Base-by-base conservation (phyloP, 2,797 vertebrate genomes). In the Huso huso region DNA sequence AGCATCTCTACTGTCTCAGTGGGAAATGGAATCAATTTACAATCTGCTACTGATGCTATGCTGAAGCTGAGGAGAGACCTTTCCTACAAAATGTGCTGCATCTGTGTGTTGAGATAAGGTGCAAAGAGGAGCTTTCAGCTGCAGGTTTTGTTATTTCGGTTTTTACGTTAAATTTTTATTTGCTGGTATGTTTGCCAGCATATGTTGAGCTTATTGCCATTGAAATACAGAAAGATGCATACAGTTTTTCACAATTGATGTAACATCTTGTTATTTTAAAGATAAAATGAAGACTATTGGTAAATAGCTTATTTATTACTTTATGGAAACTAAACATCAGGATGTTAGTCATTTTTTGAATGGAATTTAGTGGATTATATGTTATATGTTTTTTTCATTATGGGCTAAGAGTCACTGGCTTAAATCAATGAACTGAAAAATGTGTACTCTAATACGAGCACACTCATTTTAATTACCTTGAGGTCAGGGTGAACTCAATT, bases 1-100 rank as follows among this genome's bases (percentile, higher is more conserved):
- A 48, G 61, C 61, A 62, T 62, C 61, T 23, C 13, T 9, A 13
- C 61, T 18, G 11, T 62, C 61, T 62, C 61, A 62, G 61, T 23
- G 61, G 61, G 61, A 62, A 62, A 62, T 23, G 18, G 18, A 62
- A 62, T 62, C 61, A 62, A 62, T 62, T 62, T 62, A 37, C 61
- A 62, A 62, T 62, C 37, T 62, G 61, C 61, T 62, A 10, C 61
- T 48, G 18, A 37, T 15, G 61, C 11, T 48, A 10, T 10, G 13
- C 18, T 23, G 48, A 62, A 37, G 61, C 61, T 48, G 61, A 37
- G 18, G 61, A 62, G 12, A 23, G 13, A 23, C 61, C 18, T 62
- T 62, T 62, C 11, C 61, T 23, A 10, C 9, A 48, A 37, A 48
- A 48, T 62, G 9, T 23, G 18, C 48, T 15, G 61, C 61, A 48